phyloP scores from a whole-genome alignment of 2,113 vertebrate species.

The Ginglymostoma cirratum region DNA sequence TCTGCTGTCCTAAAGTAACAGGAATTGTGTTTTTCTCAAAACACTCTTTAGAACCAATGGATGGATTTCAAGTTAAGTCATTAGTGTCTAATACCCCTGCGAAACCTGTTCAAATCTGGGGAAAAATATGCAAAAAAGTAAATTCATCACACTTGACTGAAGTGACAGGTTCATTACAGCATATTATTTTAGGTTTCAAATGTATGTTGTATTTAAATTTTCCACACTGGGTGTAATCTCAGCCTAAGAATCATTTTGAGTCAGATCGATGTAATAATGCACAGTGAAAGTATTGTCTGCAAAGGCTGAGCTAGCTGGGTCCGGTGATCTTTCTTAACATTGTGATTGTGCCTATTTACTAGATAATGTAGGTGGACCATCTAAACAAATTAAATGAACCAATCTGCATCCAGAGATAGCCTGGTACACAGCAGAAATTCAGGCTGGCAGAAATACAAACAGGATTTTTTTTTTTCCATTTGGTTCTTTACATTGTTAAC shows the following conservation, averaged over 20 bases:
- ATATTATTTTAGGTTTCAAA: constrained; percentile 5
- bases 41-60: neutral
- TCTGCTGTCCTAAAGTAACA: neutral
- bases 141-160: neutral
- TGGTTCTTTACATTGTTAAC: neutral
- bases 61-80: neutral
- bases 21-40: neutral
- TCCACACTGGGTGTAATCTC: neutral
- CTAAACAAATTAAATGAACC: neutral
- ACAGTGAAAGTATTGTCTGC: neutral
- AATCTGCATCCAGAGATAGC: too few relatives aligned
- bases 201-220: neutral
- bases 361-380: neutral
- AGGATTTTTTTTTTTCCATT: neutral
- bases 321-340: neutral
- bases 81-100: neutral
- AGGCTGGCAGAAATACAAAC: neutral
- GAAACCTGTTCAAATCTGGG: neutral
- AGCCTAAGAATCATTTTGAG: neutral
- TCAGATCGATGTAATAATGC: neutral
- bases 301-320: neutral
- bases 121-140: neutral
- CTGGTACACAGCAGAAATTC: neutral
- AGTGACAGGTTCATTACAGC: constrained; percentile 33
- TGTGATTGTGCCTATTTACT: neutral